phyloP scores from a whole-genome alignment of 2,888 invertebrate genomes.

The Synanthedon myopaeformis region DNA sequence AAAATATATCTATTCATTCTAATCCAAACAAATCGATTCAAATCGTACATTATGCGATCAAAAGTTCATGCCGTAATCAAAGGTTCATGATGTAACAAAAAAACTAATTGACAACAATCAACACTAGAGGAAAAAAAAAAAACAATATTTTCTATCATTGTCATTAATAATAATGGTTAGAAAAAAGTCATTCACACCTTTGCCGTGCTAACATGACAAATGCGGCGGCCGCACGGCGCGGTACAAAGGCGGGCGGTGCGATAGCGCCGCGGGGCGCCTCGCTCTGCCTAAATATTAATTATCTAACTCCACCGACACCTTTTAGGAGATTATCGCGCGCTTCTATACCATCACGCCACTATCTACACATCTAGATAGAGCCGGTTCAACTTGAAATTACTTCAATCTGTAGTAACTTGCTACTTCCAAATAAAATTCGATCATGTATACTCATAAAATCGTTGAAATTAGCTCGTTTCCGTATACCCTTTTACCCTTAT shows the following conservation, averaged over 20 bases:
- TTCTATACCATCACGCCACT: constrained; percentile 43
- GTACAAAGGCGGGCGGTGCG: constrained; percentile 45
- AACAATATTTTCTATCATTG: constrained; percentile 67
- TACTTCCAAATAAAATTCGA: too few relatives aligned
- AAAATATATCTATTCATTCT: constrained; percentile 5
- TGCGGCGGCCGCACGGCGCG: constrained; percentile 40
- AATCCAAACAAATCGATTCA: constrained; percentile 62
- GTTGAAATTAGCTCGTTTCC: too few relatives aligned
- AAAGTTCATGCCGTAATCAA: constrained; percentile 46
- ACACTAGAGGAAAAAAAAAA: constrained; percentile 59
- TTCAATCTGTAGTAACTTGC: too few relatives aligned
- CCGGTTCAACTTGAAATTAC: constrained; percentile 3
- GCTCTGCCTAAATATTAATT: constrained; percentile 64
- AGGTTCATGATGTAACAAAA: constrained; percentile 45
- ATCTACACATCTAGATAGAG: constrained; percentile 52
- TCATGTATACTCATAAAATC: too few relatives aligned
- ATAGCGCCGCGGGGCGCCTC: constrained; percentile 57
- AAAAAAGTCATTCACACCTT: constrained; percentile 69
- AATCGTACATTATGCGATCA: constrained; percentile 50
- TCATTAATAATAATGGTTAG: constrained; percentile 65
- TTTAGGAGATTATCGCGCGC: constrained; percentile 64
- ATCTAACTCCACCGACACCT: constrained; percentile 63
- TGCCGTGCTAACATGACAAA: constrained; percentile 68
- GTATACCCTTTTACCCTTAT: too few relatives aligned
- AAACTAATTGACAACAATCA: constrained; percentile 69